Conservation (phyloP, 2,888 invertebrate species). For the Zygogramma bicolorata region DNA sequence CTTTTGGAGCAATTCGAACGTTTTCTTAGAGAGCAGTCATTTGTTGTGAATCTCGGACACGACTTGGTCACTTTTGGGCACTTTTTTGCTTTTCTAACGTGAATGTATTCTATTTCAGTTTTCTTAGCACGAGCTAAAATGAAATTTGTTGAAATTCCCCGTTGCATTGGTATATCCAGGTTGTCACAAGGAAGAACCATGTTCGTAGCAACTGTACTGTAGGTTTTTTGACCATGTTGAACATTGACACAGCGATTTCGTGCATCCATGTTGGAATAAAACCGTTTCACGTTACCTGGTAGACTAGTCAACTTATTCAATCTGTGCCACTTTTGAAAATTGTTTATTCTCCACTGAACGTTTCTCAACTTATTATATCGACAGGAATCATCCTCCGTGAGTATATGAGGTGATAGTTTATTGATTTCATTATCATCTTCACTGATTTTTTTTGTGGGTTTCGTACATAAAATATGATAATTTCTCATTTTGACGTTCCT, state of each 20-base stretch:
- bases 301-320: slow-evolving; percentile 30
- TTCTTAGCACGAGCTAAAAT: background rate
- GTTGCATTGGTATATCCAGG: slow-evolving; percentile 11
- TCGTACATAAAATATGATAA: slow-evolving; percentile 40
- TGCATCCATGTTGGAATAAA: slow-evolving; percentile 30
- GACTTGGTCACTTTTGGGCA: background rate
- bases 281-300: slow-evolving; percentile 28
- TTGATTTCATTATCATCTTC: slow-evolving; percentile 21
- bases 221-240: slow-evolving; percentile 5
- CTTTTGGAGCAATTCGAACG: background rate
- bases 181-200: background rate
- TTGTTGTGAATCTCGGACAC: slow-evolving; percentile 38
- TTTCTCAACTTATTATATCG: slow-evolving; percentile 35
- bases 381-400: slow-evolving; percentile 29
- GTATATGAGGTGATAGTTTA: slow-evolving; percentile 26
- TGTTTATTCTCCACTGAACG: slow-evolving; percentile 41
- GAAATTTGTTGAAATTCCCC: slow-evolving; percentile 27
- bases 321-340: slow-evolving; percentile 42
- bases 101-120: background rate
- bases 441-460: slow-evolving; percentile 26
- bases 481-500: slow-evolving; percentile 22
- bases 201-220: slow-evolving; percentile 18
- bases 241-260: slow-evolving; percentile 26
- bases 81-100: slow-evolving; percentile 14
- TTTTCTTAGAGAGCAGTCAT: background rate